phyloP scores from a whole-genome alignment of 2,888 invertebrate species.

The Anorthoa munda region DNA sequence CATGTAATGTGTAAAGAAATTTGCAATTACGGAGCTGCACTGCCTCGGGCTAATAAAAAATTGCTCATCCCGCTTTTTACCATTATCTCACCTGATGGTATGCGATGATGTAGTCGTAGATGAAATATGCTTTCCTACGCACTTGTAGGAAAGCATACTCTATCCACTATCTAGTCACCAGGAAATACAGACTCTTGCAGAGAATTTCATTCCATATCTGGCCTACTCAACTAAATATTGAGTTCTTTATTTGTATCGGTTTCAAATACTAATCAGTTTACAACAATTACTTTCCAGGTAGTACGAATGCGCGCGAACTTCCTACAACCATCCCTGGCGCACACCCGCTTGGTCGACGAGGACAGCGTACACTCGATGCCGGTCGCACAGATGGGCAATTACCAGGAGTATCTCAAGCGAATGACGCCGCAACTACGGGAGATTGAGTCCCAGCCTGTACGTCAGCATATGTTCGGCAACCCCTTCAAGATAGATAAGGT shows the following conservation, averaged over 20 bases:
- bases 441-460: constrained; percentile 98
- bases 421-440: constrained; percentile 98
- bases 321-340: constrained; percentile 94
- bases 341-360: constrained; percentile 95
- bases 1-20: neutral
- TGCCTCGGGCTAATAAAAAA: no score
- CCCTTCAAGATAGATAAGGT: constrained; percentile 99
- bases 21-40: no score
- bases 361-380: constrained; percentile 99
- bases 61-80: no score
- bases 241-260: no score
- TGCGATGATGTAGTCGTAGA: no score
- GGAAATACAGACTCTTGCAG: no score
- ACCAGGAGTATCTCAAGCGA: constrained; percentile 99
- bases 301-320: constrained; percentile 98
- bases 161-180: no score
- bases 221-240: neutral
- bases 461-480: constrained; percentile 99
- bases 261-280: neutral
- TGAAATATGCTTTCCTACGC: no score
- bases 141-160: no score
- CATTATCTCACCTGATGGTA: no score
- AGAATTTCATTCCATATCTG: neutral
- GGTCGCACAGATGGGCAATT: constrained; percentile 99
- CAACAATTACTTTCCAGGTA: constrained; percentile 88